Percentiles rank a stretch among this genome's conserved stretches.
Evolutionary conservation across 2,888 invertebrate genomes (phyloP).

Genomic region (Eristalis tenax): DNA sequence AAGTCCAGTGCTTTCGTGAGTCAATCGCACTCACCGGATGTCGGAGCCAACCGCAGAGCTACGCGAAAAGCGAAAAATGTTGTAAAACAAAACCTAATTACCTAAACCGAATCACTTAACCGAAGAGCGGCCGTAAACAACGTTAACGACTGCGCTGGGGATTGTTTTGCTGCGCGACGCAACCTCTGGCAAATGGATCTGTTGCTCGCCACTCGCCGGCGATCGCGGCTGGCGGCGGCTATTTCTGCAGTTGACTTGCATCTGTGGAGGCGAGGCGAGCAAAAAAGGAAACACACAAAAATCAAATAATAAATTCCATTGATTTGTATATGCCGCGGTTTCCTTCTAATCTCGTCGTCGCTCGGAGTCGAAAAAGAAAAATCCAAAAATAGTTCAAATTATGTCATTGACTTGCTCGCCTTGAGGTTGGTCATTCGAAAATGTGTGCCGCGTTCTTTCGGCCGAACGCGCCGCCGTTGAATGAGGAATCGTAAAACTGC

Average conservation of each 20-base stretch:
- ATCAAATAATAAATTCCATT: neutral
- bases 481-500: neutral
- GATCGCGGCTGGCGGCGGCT: neutral
- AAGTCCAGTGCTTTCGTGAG: neutral
- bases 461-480: neutral
- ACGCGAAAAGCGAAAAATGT: neutral
- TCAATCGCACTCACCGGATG: neutral
- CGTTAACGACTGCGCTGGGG: neutral
- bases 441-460: neutral
- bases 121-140: neutral
- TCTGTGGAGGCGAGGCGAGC: neutral
- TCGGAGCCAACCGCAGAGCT: neutral
- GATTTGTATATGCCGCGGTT: neutral
- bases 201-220: neutral
- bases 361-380: neutral
- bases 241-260: slow-evolving; percentile 2
- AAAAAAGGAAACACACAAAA: too few species aligned
- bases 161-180: neutral
- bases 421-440: slow-evolving; percentile 42
- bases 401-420: slow-evolving; percentile 45
- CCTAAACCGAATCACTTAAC: neutral
- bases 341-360: neutral
- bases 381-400: slow-evolving; percentile 12
- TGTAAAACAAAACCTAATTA: neutral
- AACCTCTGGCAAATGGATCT: neutral